Percentiles rank a stretch among this genome's conserved stretches.
These are phyloP conservation scores for Aythya fuligula DNA, from an alignment of 2,797 vertebrate species.

Conservation along the genomic window DNA sequence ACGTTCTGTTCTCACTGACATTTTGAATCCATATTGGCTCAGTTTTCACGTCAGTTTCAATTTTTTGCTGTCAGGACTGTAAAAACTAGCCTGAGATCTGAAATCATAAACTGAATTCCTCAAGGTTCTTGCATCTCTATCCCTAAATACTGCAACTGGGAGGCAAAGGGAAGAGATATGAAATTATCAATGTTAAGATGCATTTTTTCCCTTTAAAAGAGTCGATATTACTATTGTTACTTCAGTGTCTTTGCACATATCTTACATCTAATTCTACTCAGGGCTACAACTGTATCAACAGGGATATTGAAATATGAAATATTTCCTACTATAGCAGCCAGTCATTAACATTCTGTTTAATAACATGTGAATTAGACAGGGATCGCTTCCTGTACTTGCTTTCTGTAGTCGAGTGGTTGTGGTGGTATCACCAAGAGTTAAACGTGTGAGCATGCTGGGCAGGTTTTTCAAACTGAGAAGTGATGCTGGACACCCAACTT, in stretches of 20 bases:
- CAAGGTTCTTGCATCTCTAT: neutral
- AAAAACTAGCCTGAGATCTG: neutral
- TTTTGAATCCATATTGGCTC: neutral
- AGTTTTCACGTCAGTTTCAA: neutral
- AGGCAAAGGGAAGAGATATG: neutral
- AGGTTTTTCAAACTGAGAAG: neutral
- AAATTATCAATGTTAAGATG: neutral
- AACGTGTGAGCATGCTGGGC: rapidly evolving
- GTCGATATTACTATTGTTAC: neutral
- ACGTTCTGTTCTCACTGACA: neutral
- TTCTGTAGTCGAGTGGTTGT: neutral
- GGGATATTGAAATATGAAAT: neutral
- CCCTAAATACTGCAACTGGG: neutral
- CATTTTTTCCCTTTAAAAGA: neutral
- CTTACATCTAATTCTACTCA: neutral
- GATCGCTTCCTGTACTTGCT: neutral
- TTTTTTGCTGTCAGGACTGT: neutral
- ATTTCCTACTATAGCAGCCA: neutral
- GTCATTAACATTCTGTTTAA: neutral
- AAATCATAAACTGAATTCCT: neutral
- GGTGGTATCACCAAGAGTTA: neutral
- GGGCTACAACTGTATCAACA: neutral
- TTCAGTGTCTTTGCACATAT: neutral
- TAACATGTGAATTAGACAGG: neutral
- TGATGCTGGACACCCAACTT: neutral